Evolutionary conservation across 2,888 invertebrate genomes (phyloP), one percentile per base, ranked within the genome.

Genomic region (Xestia rhomboidea): DNA sequence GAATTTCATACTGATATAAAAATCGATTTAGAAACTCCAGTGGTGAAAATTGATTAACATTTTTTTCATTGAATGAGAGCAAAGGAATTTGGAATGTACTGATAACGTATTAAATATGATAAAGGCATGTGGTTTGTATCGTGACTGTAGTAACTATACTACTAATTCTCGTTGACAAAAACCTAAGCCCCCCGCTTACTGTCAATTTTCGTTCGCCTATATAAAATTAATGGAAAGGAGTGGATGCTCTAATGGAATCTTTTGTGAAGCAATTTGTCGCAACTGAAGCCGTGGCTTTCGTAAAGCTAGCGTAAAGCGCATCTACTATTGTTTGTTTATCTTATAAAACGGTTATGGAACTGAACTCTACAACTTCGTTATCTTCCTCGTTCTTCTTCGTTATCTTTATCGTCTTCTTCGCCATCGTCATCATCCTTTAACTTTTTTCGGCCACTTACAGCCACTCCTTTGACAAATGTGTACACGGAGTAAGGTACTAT

Each of bases 291-390:
- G 75, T 64, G 7, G 27, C 64, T 82, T 81, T 57, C 54, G 63
- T 70, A 68, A 83, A 86, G n/a, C 64, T 54, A 77, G 64, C 82
- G 83, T 77, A 63, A 82, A 83, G 64, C 62, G 71, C 30, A 57
- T 74, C 64, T 77, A 86, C 73, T 77, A 68, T 64, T 83, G 71
- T 73, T 86, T 84, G 76, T 83, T 83, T 84, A 83, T 73, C 69
- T 74, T 49, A 51, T 38, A 73, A 74, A 81, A 81, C 8, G 66
- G 30, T 81, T 81, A 60, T 66, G 81, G 68, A 46, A 81, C 30
- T 57, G 21, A 49, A 60, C 10, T 79, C 11, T 8, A 27, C 15
- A 66, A 44, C 15, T 76, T 34, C 27, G 34, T 66, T 18, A 44
- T 82, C 11, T n/a, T n/a, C n/a, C n/a, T n/a, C n/a, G n/a, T n/a